Percentiles rank a stretch among this genome's conserved stretches.
phyloP scores from a whole-genome alignment of 2,797 vertebrate species.

The Enteromius argenteus region DNA sequence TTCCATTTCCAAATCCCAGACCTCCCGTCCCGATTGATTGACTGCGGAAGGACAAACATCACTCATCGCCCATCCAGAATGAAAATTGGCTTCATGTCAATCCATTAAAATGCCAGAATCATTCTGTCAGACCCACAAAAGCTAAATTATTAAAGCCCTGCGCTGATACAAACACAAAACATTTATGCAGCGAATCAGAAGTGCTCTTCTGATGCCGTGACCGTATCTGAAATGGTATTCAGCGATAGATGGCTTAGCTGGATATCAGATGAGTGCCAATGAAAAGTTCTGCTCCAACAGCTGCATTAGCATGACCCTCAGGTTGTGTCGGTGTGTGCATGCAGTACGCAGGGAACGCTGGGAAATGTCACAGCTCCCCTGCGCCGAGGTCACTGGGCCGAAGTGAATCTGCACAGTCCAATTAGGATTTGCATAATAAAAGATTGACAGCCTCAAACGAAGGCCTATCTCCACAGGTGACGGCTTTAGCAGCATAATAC shows the following conservation, averaged over 20 bases:
- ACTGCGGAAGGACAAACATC: conserved; percentile 27
- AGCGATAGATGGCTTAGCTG: neutral
- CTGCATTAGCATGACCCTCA: neutral
- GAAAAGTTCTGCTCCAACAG: conserved; percentile 8
- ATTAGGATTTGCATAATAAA: conserved; percentile 59
- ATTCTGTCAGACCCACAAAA: conserved; percentile 1
- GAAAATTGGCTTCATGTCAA: conserved; percentile 27
- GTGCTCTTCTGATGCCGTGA: neutral
- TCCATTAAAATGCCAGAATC: conserved; percentile 36
- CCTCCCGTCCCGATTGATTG: conserved; percentile 3
- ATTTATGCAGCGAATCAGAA: conserved; percentile 1
- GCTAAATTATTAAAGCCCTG: conserved; percentile 39
- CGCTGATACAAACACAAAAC: neutral
- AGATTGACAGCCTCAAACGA: conserved; percentile 34
- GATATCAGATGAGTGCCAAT: conserved; percentile 17
- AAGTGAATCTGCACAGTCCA: conserved; percentile 42
- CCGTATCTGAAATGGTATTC: neutral
- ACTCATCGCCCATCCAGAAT: conserved; percentile 14
- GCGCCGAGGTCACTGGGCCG: conserved; percentile 52
- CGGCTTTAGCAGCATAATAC: neutral
- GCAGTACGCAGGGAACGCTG: conserved; percentile 27
- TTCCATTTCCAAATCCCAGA: conserved; percentile 7
- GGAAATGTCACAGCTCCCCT: conserved; percentile 41
- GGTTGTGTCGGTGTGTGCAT: conserved; percentile 15
- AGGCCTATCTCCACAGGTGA: conserved; percentile 39